phyloP scores from a whole-genome alignment of 2,797 vertebrate species.

The Periparus ater region DNA sequence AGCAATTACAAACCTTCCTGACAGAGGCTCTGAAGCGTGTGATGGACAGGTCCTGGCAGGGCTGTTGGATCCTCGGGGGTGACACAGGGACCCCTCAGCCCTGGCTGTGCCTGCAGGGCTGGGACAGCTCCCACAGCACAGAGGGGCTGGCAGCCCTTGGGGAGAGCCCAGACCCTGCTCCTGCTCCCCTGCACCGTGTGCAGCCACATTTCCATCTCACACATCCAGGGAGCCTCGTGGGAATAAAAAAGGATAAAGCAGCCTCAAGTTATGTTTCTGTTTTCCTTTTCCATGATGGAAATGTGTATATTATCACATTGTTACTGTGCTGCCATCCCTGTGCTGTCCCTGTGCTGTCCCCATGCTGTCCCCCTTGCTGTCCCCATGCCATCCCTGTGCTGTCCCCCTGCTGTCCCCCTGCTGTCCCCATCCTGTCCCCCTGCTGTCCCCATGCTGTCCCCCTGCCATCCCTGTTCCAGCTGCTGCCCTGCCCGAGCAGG shows the following conservation, averaged over 20 bases:
- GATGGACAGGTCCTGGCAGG: neutral
- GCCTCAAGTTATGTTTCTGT: neutral
- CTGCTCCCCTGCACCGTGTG: neutral
- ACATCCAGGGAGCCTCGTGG: neutral
- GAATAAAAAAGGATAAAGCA: constrained; percentile 36
- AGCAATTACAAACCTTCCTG: fast-evolving
- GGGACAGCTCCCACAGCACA: neutral
- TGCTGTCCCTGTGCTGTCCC: too few relatives aligned
- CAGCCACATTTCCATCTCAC: constrained; percentile 27
- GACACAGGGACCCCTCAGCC: neutral
- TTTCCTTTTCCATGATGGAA: constrained; percentile 27
- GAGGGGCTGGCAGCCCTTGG: neutral
- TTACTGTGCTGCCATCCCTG: too few relatives aligned
- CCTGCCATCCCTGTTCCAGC: too few relatives aligned
- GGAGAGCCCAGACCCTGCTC: neutral
- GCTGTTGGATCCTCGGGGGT: fast-evolving
- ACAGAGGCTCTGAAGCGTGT: fast-evolving
- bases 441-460: too few relatives aligned
- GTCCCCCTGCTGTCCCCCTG: too few relatives aligned
- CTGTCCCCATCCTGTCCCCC: too few relatives aligned
- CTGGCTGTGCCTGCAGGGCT: neutral
- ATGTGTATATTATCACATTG: constrained; percentile 40
- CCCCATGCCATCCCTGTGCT: too few relatives aligned
- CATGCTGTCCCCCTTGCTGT: too few relatives aligned
- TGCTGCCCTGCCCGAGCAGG: too few relatives aligned